These are phyloP conservation scores for Scotopteryx bipunctaria DNA, from an alignment of 2,888 invertebrate genomes.

Conservation along the genomic window DNA sequence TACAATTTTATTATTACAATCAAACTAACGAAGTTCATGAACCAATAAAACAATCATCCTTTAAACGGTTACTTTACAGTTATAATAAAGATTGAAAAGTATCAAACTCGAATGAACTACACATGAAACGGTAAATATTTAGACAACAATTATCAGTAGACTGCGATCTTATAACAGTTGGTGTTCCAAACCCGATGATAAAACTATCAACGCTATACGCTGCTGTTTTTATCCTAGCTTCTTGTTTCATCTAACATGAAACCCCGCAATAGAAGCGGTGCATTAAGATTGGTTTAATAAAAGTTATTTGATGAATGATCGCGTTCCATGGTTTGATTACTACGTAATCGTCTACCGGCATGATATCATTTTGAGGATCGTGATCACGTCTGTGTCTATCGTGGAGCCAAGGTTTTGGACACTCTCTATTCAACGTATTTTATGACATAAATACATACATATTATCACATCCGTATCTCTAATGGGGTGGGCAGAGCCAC, in stretches of 20 bases:
- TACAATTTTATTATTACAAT: slow-evolving; percentile 8
- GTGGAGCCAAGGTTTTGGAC: slow-evolving; percentile 52
- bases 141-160: slow-evolving; percentile 75
- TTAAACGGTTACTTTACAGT: slow-evolving; percentile 22
- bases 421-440: slow-evolving; percentile 40
- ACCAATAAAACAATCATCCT: slow-evolving; percentile 22
- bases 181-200: slow-evolving; percentile 37
- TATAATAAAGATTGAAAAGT: slow-evolving; percentile 47
- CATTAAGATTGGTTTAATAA: slow-evolving; percentile 20
- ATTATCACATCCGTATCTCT: no score
- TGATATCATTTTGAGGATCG: slow-evolving; percentile 74
- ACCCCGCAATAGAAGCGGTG: slow-evolving; percentile 47
- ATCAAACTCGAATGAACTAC: slow-evolving; percentile 55
- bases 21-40: slow-evolving; percentile 17
- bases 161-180: slow-evolving; percentile 60
- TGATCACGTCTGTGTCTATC: slow-evolving; percentile 65
- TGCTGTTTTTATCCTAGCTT: slow-evolving; percentile 33
- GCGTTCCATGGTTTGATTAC: slow-evolving; percentile 65
- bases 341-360: slow-evolving; percentile 70
- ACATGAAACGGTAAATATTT: slow-evolving; percentile 72
- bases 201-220: slow-evolving; percentile 35
- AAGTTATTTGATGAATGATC: slow-evolving; percentile 36
- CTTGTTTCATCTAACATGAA: slow-evolving; percentile 6
- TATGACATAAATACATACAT: no score
- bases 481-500: no score